Conservation (phyloP, 2,888 invertebrate genomes). For the Elysia crispata region DNA sequence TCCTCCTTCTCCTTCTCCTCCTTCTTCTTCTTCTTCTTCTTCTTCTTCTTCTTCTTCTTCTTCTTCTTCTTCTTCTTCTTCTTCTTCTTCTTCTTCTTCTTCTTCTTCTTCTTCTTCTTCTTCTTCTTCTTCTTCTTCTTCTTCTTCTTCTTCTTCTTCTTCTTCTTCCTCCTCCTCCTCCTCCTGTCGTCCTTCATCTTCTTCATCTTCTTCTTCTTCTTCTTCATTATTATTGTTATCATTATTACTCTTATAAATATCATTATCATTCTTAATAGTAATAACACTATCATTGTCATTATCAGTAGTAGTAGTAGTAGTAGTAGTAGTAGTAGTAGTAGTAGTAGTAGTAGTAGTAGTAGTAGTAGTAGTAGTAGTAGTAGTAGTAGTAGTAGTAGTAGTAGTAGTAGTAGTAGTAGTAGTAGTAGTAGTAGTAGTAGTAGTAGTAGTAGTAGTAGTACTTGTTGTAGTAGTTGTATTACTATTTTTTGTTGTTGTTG, state of each 20-base stretch:
- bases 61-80: slow-evolving; percentile 1
- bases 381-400: too few relatives aligned
- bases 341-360: slow-evolving; percentile 1
- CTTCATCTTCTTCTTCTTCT: slow-evolving; percentile 21
- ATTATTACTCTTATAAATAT: neutral
- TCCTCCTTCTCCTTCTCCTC: too few relatives aligned
- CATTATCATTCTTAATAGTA: neutral
- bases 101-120: neutral
- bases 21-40: neutral
- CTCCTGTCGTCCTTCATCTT: slow-evolving; percentile 2
- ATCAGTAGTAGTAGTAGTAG: too few relatives aligned
- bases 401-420: too few relatives aligned
- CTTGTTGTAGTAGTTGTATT: too few relatives aligned
- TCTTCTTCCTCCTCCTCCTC: neutral
- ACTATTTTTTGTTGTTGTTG: too few relatives aligned
- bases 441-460: neutral
- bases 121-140: neutral
- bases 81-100: slow-evolving; percentile 3
- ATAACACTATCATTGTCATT: too few relatives aligned
- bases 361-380: too few relatives aligned
- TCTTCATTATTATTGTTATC: neutral
- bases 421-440: too few relatives aligned
- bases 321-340: neutral
- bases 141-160: neutral
- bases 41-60: neutral